Evolutionary conservation across 1,140 invertebrate genomes (phyloP).

Genomic region (Bathynomus jamesi): DNA sequence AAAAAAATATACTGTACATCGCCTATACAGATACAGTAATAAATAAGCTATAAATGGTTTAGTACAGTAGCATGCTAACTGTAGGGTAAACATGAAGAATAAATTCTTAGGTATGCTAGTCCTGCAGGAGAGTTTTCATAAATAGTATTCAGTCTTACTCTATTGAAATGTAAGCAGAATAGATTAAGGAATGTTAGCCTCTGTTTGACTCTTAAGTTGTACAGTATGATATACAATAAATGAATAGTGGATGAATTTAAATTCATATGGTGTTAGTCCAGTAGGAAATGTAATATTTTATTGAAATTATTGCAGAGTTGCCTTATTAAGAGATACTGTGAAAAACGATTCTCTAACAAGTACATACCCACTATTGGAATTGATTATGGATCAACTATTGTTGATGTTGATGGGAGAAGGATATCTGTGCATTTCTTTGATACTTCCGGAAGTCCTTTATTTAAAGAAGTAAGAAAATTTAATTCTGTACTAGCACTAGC

Average conservation of each 20-base stretch:
- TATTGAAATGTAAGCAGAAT: too few species aligned
- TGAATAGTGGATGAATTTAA: background rate
- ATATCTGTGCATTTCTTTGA: slow-evolving; percentile 49
- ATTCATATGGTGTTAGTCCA: background rate
- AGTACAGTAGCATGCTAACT: too few species aligned
- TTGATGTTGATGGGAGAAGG: slow-evolving; percentile 42
- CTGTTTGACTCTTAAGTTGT: too few species aligned
- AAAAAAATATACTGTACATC: too few species aligned
- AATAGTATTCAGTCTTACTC: background rate
- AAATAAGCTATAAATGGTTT: too few species aligned
- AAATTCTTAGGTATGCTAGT: too few species aligned
- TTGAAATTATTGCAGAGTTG: slow-evolving; percentile 42
- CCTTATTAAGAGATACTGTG: slow-evolving; percentile 49
- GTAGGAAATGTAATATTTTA: background rate
- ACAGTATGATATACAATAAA: background rate
- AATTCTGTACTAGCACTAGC: too few species aligned
- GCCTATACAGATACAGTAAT: too few species aligned
- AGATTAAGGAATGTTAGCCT: too few species aligned
- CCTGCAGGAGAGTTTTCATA: background rate
- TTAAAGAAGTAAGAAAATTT: slow-evolving; percentile 47
- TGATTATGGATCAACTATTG: slow-evolving; percentile 49
- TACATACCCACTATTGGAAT: slow-evolving; percentile 50
- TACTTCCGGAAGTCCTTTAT: slow-evolving; percentile 47
- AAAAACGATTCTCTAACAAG: slow-evolving; percentile 49
- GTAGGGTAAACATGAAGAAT: too few species aligned